These are phyloP conservation scores for Crossaster papposus DNA, from an alignment of 53 echinoderm and acorn worm genomes.

Conservation along the genomic window DNA sequence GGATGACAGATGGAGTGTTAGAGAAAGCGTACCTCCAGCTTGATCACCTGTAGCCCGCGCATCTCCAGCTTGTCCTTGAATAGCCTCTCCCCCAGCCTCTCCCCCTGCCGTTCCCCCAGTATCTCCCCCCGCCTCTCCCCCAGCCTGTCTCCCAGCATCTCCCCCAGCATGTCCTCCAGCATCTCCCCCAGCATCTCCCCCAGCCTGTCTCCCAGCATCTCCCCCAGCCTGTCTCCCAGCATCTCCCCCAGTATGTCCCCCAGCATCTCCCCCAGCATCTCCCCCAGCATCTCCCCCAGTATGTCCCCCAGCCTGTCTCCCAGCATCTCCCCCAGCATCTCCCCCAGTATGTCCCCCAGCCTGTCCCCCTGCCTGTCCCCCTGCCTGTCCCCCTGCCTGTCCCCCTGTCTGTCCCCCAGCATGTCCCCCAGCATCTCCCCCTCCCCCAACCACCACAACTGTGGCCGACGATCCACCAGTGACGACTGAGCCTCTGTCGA, in stretches of 20 bases:
- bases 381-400: background rate
- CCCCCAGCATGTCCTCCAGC: background rate
- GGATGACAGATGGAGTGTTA: too few relatives aligned
- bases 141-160: background rate
- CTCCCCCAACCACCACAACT: background rate
- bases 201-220: background rate
- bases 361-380: background rate
- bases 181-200: background rate
- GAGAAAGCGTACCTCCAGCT: background rate
- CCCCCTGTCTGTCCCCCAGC: background rate
- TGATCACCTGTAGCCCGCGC: background rate
- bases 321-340: background rate
- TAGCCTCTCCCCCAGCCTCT: background rate
- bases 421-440: background rate
- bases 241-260: background rate
- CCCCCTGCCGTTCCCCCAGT: background rate
- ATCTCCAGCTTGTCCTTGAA: background rate
- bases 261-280: background rate
- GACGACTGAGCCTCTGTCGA: constrained; percentile 1
- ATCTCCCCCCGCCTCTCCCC: background rate
- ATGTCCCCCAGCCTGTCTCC: background rate
- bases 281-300: background rate
- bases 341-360: background rate
- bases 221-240: constrained; percentile 10
- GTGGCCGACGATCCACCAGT: constrained; percentile 30